Evolutionary conservation across 2,113 vertebrate genomes (phyloP).

Genomic region (Trichomycterus rosablanca): DNA sequence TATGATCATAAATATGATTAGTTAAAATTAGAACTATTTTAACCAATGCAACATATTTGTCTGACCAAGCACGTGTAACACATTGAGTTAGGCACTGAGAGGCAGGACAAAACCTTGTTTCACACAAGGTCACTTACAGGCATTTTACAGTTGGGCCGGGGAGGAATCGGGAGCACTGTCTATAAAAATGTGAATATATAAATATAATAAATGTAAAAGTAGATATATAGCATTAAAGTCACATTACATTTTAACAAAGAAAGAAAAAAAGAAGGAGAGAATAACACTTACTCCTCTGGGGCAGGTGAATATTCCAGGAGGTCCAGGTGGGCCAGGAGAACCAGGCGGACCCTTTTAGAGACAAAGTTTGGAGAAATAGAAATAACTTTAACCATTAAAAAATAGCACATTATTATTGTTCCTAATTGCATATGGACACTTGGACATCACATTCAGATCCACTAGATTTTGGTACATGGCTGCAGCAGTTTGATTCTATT

Average conservation of each 20-base stretch:
- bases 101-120: neutral
- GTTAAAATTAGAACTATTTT: too few relatives aligned
- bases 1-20: too few relatives aligned
- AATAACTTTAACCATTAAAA: too few relatives aligned
- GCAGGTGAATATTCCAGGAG: slow-evolving; percentile 76
- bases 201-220: too few relatives aligned
- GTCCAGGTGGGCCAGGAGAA: slow-evolving; percentile 80
- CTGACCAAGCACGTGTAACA: neutral
- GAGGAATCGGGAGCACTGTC: slow-evolving; percentile 85
- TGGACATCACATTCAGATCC: too few relatives aligned
- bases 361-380: neutral
- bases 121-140: slow-evolving; percentile 71
- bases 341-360: slow-evolving; percentile 77
- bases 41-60: too few relatives aligned
- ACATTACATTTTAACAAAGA: neutral
- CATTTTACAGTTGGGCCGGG: slow-evolving; percentile 87
- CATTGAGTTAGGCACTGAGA: slow-evolving; percentile 4
- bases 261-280: neutral
- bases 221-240: slow-evolving; percentile 11
- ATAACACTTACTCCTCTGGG: slow-evolving; percentile 86
- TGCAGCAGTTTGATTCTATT: too few relatives aligned
- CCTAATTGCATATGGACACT: too few relatives aligned
- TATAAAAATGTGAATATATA: slow-evolving; percentile 55
- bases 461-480: too few relatives aligned
- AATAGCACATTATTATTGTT: too few relatives aligned